Base-by-base conservation (phyloP, 2,888 invertebrate genomes). In the Thymelicus lineola region DNA sequence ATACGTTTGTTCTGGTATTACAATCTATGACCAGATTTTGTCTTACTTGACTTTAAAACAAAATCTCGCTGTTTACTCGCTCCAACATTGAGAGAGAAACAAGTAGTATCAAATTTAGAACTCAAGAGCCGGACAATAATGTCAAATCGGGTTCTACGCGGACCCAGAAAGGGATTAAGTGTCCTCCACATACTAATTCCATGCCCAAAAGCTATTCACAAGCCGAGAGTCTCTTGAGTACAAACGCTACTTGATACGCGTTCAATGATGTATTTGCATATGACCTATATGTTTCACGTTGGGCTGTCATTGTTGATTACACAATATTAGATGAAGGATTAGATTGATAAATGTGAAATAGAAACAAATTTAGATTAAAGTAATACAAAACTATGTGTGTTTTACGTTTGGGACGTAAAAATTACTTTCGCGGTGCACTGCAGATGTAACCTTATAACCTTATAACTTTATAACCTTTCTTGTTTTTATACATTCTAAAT, bases 181-280 rank as follows among this genome's bases (percentile, higher is more conserved):
- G 65, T 46, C 35, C 65, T 65, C n/a, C 65, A 65, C 65, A 57
- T 53, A 65, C 57, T 65, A 65, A 65, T 65, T 57, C 57, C 42
- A 42, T 65, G 65, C 53, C 65, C 65, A 46, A 57, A 53, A 65
- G 65, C 65, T 20, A 64, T 48, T 64, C 53, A 50, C 46, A 20
- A n/a, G 28, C 35, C 10, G 15, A 61, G 61, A 48, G 61, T 48
- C 48, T 46, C 61, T 61, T n/a, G 61, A 61, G 61, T 48, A 20
- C 38, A 17, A 35, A 17, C 28, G 64, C 35, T 20, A 7, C 64
- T 64, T 55, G 64, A 64, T 64, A 64, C 62, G 15, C 36, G 50
- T 64, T 55, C 20, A 42, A 64, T 48, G 64, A 55, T 20, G 38
- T 53, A 53, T 64, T 53, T 64, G 53, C 64, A 55, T 53, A 17